phyloP scores from a whole-genome alignment of 2,797 vertebrate species.

The Prionace glauca region DNA sequence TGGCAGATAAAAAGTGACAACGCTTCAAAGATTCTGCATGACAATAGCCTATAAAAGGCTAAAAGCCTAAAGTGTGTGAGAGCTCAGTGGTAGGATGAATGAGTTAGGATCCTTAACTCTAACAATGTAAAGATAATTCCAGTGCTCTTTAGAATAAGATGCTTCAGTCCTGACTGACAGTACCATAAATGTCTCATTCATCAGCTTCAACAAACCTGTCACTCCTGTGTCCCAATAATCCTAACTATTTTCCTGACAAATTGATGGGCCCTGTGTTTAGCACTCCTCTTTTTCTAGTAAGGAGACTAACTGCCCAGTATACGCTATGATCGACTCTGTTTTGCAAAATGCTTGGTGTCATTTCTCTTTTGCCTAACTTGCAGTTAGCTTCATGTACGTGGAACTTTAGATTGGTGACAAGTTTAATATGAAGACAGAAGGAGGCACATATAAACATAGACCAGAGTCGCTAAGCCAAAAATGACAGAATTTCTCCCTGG shows the following conservation, averaged over 20 bases:
- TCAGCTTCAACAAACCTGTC: conserved; percentile 27
- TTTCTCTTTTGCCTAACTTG: no score
- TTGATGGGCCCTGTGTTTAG: background rate
- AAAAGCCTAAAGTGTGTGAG: conserved; percentile 35
- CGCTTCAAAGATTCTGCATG: conserved; percentile 35
- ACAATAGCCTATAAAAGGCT: conserved; percentile 34
- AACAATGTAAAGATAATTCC: conserved; percentile 37
- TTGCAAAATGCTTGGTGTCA: background rate
- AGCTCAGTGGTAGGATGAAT: conserved; percentile 19
- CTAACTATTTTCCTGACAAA: background rate
- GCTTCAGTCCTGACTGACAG: conserved; percentile 35
- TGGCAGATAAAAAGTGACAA: conserved; percentile 30
- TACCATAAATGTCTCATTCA: conserved; percentile 36
- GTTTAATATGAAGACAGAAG: background rate
- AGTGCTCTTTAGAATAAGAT: conserved; percentile 17
- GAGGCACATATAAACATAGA: background rate
- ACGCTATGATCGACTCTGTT: background rate
- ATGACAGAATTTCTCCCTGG: background rate
- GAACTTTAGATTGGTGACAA: background rate
- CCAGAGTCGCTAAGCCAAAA: background rate
- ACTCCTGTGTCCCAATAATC: conserved; percentile 7
- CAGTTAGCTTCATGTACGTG: background rate
- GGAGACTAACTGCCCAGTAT: background rate
- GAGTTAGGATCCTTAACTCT: conserved; percentile 33
- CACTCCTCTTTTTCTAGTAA: background rate